Evolutionary conservation across 2,113 vertebrate species (phyloP), one percentile per base, ranked within the genome.

Genomic region (Ahaetulla prasina): DNA sequence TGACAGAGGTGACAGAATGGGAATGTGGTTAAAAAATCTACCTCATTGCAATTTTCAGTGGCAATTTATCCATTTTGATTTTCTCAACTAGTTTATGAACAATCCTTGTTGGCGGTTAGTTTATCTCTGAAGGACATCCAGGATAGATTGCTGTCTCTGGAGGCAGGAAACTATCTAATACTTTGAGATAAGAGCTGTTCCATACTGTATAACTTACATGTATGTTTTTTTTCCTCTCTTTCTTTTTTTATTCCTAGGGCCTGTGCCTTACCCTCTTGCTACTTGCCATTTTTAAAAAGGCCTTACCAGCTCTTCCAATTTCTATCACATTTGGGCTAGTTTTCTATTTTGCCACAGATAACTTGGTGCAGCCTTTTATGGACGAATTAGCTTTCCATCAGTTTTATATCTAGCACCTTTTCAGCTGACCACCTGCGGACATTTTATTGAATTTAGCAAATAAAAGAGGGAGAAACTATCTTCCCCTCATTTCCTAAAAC

Each of bases 281-380:
- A 90, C 98, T 99, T 88, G 99, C 99, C 97, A 99, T 99, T 97
- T 99, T 99, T 97, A 99, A 99, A 97, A 99, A 99, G 95, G 99
- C 99, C 5, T 98, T 99, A 93, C 99, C 99, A 68, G 99, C 99
- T 88, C 98, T 99, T 93, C 99, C 99, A 91, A 99, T 99, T 97
- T 99, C 99, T 89, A 99, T 99, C 92, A 99, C 99, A 6, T 99
- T 99, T 80, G 99, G 99, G 96, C 98, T 99, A 54, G 98, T 99
- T 96, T 99, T 99, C 97, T 99, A 99, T 97, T 99, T 99, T 89
- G 99, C 99, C 95, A 99, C 99, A 89, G 99, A 99, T 97, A 99
- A 99, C 97, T 97, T 99, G 95, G 98, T 99, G 89, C 99, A 98
- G 91, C 99, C 99, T 63, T 99, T 99, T 95, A 99, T 99, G 99